A percentile compares a stretch with the other conserved stretches of the same genome.
These are phyloP conservation scores for Syritta pipiens DNA, from an alignment of 2,888 invertebrate genomes.

Conservation along the genomic window DNA sequence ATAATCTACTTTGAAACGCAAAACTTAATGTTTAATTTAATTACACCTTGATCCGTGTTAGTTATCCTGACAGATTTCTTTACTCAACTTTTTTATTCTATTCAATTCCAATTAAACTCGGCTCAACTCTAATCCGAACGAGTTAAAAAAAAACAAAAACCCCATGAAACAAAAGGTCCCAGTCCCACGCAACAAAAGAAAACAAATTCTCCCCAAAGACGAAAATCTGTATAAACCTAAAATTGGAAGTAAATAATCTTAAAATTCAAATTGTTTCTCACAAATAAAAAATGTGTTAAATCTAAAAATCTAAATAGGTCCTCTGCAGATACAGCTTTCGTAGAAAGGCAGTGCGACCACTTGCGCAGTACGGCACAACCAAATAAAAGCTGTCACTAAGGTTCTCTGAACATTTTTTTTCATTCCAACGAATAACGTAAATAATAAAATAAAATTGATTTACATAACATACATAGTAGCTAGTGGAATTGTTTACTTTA, in stretches of 20 bases:
- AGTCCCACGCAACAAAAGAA: too few species aligned
- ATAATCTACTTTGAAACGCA: slow-evolving; percentile 12
- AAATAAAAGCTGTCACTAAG: slow-evolving; percentile 2
- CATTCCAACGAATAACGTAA: neutral
- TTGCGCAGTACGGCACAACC: slow-evolving; percentile 6
- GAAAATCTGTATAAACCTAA: neutral
- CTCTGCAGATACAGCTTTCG: slow-evolving; percentile 17
- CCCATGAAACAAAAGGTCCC: too few species aligned
- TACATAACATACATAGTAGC: neutral
- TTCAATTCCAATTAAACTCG: slow-evolving; percentile 29
- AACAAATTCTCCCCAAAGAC: too few species aligned
- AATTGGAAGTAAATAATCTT: neutral
- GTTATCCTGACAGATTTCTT: slow-evolving; percentile 3
- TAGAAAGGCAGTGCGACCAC: neutral
- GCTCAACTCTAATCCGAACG: neutral
- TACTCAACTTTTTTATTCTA: neutral
- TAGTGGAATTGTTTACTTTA: slow-evolving; percentile 1
- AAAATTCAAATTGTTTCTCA: neutral
- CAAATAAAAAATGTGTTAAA: too few species aligned
- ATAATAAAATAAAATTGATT: slow-evolving; percentile 25
- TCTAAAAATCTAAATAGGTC: too few species aligned
- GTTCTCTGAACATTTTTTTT: slow-evolving; percentile 12
- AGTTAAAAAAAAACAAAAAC: neutral
- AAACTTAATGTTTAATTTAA: slow-evolving; percentile 23
- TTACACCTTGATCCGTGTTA: slow-evolving; percentile 21